A percentile compares a stretch with the other conserved stretches of the same genome.
Evolutionary conservation across 2,888 invertebrate species (phyloP).

Genomic region (Polia nebulosa): DNA sequence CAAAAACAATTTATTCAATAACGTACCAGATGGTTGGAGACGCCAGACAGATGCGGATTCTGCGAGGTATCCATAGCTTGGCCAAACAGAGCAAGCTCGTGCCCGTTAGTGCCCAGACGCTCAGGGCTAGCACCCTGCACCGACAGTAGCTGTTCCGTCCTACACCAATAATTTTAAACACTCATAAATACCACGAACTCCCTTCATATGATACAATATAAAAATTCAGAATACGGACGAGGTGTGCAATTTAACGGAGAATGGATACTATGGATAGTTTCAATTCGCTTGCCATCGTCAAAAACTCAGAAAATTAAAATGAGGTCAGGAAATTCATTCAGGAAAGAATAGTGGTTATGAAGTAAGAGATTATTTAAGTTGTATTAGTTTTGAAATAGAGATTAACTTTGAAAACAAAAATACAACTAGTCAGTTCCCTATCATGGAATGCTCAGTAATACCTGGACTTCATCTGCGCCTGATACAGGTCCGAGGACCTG

Average conservation of each 20-base stretch:
- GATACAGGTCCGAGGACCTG: constrained; percentile 93
- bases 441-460: constrained; percentile 74
- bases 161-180: constrained; percentile 80
- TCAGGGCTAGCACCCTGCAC: constrained; percentile 91
- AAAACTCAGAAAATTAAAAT: not conserved
- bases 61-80: constrained; percentile 95
- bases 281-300: not conserved
- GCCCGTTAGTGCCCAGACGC: constrained; percentile 91
- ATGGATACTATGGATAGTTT: not conserved
- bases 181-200: constrained; percentile 74
- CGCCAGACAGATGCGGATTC: constrained; percentile 90
- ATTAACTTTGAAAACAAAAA: not conserved
- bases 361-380: too few species aligned
- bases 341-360: not conserved
- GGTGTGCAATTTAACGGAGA: not conserved
- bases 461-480: constrained; percentile 91
- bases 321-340: not conserved
- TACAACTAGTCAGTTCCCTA: not conserved
- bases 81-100: constrained; percentile 94
- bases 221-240: not conserved
- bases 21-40: constrained; percentile 89
- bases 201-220: not conserved
- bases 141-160: constrained; percentile 87
- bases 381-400: too few species aligned
- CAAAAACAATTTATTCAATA: not conserved